Evolutionary conservation across 2,888 invertebrate genomes (phyloP), one percentile per base, ranked within the genome.

Genomic region (Amphimallon solstitiale): DNA sequence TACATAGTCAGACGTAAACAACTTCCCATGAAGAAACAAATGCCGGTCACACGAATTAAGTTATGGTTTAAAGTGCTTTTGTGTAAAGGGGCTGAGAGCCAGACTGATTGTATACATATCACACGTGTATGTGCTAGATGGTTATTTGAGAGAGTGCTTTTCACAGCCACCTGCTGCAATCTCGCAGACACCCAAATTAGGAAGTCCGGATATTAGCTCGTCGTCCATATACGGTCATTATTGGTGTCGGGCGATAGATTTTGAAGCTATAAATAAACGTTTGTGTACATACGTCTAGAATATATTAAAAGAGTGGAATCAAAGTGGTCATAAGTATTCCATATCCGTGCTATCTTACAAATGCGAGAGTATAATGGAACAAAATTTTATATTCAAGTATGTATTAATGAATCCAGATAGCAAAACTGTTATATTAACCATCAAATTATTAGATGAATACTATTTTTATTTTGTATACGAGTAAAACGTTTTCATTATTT

Each of bases 111-210:
- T 14, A 23, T 40, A 29, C 19, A 43, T 56, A 23, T 40, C 40
- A 29, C 19, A 43, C 43, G 14, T 40, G 56, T 15, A 40, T 56
- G 29, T 14, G 56, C 9, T 2, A 3, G 29, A n/a, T n/a, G n/a
- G n/a, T n/a, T n/a, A n/a, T n/a, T n/a, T 3, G 29, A 29, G 29
- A 7, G 29, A 7, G 29, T 29, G 43, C 43, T 56, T 23, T 15
- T 23, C 56, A 29, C 40, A 43, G 56, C 56, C 56, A 56, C 56
- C 56, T 56, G 56, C 56, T 56, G 56, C 56, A 56, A 56, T 56
- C 40, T 56, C 56, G 43, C 15, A 40, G 43, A 49, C 23, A 5
- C 4, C 15, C 56, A 40, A 56, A 40, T 56, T 56, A 56, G 40
- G 23, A 21, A 23, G 56, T 37, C 56, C 56, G 40, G 40, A 56